phyloP scores from a whole-genome alignment of 1,140 invertebrate genomes.

The Octopus sinensis region DNA sequence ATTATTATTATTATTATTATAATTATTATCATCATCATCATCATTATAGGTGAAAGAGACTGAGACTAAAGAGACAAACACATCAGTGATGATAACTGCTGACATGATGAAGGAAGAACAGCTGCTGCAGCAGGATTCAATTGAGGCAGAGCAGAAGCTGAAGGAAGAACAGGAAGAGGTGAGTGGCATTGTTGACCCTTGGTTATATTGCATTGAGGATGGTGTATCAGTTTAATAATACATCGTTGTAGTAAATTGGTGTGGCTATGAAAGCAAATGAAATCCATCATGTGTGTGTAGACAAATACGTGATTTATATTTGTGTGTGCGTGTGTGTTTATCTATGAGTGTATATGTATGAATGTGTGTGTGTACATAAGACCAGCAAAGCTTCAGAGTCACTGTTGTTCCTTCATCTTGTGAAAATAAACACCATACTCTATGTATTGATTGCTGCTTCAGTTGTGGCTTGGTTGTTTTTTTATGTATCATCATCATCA shows the following conservation, averaged over 20 bases:
- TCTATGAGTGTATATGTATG: neutral
- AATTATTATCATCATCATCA: too few species aligned
- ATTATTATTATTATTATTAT: too few species aligned
- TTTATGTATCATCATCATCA: too few species aligned
- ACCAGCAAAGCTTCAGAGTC: too few species aligned
- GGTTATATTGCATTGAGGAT: neutral
- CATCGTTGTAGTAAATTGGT: too few species aligned
- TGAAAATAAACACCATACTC: too few species aligned
- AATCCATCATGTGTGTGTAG: neutral
- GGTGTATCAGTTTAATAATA: neutral
- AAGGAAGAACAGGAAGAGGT: constrained; percentile 29
- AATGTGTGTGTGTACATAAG: too few species aligned
- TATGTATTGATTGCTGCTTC: too few species aligned
- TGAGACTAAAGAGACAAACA: too few species aligned
- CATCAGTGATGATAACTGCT: constrained; percentile 14
- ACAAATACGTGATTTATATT: neutral
- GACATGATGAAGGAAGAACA: constrained; percentile 34
- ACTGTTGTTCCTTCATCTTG: too few species aligned
- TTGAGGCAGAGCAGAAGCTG: constrained; percentile 24
- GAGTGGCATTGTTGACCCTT: neutral
- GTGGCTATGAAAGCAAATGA: neutral
- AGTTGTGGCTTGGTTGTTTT: too few species aligned
- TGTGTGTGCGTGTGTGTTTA: neutral
- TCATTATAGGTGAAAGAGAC: too few species aligned
- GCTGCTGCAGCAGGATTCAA: constrained; percentile 20